phyloP scores from a whole-genome alignment of 2,888 invertebrate species.

The Acronicta leporina region DNA sequence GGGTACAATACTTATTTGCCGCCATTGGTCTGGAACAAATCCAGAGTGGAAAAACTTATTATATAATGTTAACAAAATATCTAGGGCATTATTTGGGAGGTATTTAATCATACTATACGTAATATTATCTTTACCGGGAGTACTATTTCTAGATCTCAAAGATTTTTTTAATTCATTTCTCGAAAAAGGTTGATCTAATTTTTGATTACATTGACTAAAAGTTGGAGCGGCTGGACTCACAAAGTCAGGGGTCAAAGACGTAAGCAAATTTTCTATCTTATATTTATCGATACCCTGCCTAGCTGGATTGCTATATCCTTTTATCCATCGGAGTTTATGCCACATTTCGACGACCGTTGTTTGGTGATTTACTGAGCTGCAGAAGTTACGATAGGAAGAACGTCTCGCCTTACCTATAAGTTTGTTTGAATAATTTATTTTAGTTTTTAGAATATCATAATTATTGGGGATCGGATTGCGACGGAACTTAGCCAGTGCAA shows the following conservation, averaged over 20 bases:
- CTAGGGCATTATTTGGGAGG: not conserved
- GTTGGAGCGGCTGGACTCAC: not conserved
- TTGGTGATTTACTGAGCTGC: constrained; percentile 1
- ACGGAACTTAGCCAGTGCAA: constrained; percentile 1
- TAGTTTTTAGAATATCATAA: not conserved
- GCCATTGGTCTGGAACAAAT: not conserved
- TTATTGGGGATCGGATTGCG: not conserved
- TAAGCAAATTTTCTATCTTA: not conserved
- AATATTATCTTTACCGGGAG: not conserved
- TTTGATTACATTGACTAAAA: not conserved
- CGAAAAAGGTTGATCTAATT: not conserved
- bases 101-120: not conserved
- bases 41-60: not conserved
- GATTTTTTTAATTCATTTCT: not conserved
- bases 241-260: not conserved
- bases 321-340: not conserved
- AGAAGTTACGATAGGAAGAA: not conserved
- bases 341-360: not conserved
- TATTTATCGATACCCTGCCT: not conserved
- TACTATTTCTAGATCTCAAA: not conserved
- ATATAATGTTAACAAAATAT: not conserved
- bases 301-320: not conserved
- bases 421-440: not conserved
- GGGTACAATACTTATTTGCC: not conserved
- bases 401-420: not conserved